Conservation (phyloP, 2,113 vertebrate genomes). For the Mirza zaza region DNA sequence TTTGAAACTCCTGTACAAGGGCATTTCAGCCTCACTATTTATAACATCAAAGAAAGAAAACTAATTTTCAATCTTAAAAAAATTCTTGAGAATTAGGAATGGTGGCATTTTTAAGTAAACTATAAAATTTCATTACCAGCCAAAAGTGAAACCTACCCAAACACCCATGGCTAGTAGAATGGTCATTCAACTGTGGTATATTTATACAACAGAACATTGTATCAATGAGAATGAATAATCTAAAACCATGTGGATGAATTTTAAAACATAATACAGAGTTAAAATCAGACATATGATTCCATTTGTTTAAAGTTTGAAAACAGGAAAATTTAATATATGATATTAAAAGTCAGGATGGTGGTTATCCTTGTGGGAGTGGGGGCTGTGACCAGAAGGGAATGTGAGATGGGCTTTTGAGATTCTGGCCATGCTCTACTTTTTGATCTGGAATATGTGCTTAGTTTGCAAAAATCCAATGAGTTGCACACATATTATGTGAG, state of each 20-base stretch:
- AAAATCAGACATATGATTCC: neutral
- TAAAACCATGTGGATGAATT: neutral
- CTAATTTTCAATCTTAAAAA: neutral
- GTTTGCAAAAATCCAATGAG: neutral
- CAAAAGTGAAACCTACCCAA: neutral
- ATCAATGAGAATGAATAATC: neutral
- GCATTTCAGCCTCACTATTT: neutral
- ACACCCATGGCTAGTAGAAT: neutral
- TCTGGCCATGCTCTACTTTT: neutral
- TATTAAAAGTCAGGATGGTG: neutral
- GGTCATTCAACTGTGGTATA: neutral
- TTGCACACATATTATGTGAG: neutral
- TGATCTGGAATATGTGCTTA: neutral
- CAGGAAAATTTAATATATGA: neutral
- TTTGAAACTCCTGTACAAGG: neutral
- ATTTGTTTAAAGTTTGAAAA: neutral
- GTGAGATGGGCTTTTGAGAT: neutral
- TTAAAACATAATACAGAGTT: neutral
- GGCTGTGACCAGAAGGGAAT: neutral
- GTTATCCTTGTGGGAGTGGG: neutral
- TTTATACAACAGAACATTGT: neutral
- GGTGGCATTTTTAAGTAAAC: neutral
- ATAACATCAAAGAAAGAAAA: conserved; percentile 12
- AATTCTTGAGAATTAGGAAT: conserved; percentile 16
- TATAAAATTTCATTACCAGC: neutral